phyloP scores from a whole-genome alignment of 2,888 invertebrate species.

The Globia sparganii region DNA sequence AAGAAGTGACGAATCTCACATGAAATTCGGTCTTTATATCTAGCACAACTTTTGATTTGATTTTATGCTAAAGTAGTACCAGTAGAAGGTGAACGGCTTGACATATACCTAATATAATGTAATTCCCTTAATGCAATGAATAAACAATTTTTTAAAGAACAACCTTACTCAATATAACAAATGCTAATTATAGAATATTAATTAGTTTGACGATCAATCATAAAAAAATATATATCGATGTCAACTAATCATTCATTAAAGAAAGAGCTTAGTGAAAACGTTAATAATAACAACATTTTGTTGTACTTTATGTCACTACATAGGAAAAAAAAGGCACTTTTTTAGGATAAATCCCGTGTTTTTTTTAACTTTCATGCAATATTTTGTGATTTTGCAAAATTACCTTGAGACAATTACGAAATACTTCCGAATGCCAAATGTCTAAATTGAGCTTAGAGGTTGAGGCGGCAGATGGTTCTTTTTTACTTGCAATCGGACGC shows the following conservation, averaged over 20 bases:
- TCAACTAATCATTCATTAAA: neutral
- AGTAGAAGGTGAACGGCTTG: slow-evolving; percentile 78
- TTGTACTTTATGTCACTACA: neutral
- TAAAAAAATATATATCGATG: neutral
- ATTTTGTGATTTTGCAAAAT: slow-evolving; percentile 28
- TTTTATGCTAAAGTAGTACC: slow-evolving; percentile 56
- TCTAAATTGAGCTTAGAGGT: slow-evolving; percentile 50
- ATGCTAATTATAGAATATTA: slow-evolving; percentile 17
- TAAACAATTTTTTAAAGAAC: slow-evolving; percentile 44
- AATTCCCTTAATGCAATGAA: slow-evolving; percentile 52
- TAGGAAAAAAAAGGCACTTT: neutral
- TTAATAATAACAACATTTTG: neutral
- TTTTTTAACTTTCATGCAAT: slow-evolving; percentile 21
- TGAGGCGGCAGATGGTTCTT: slow-evolving; percentile 46
- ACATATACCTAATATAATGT: slow-evolving; percentile 56
- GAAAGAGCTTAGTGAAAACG: neutral
- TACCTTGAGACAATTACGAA: slow-evolving; percentile 53
- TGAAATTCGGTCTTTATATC: slow-evolving; percentile 72
- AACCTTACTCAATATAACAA: slow-evolving; percentile 37
- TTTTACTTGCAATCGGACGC: neutral
- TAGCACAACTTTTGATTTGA: slow-evolving; percentile 64
- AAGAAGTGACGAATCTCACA: slow-evolving; percentile 68
- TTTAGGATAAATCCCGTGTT: neutral
- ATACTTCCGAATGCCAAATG: slow-evolving; percentile 57
- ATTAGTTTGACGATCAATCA: slow-evolving; percentile 17